phyloP scores from a whole-genome alignment of 2,113 vertebrate genomes.

The Caranx ignobilis region DNA sequence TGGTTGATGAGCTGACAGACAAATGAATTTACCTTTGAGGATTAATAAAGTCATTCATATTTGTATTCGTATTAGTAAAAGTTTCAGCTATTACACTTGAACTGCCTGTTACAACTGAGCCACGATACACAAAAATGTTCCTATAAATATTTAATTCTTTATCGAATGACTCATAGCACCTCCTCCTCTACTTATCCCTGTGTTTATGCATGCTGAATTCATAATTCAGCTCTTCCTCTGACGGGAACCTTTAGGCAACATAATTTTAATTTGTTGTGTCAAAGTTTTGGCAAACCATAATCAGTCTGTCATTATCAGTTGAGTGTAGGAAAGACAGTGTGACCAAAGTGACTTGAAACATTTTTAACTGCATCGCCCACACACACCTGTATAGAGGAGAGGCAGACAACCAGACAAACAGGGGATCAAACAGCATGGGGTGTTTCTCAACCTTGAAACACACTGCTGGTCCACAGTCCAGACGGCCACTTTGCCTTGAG shows the following conservation, averaged over 20 bases:
- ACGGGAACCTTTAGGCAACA: not conserved
- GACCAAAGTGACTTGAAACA: not conserved
- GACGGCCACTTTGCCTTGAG: not conserved
- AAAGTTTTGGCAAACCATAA: conserved; percentile 6
- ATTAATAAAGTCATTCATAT: too few relatives aligned
- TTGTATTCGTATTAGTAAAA: too few relatives aligned
- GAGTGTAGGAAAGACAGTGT: not conserved
- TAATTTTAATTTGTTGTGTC: conserved; percentile 4
- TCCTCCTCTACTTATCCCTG: not conserved
- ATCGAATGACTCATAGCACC: not conserved
- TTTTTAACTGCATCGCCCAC: not conserved
- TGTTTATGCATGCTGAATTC: not conserved
- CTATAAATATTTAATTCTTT: not conserved
- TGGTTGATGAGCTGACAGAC: too few relatives aligned
- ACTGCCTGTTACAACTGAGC: not conserved
- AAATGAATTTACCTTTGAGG: too few relatives aligned
- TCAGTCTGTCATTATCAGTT: conserved; percentile 19
- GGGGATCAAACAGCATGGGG: not conserved
- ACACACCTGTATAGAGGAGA: not conserved
- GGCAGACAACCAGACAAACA: not conserved
- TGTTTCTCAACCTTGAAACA: conserved; percentile 8
- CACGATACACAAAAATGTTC: not conserved
- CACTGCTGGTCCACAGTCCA: not conserved
- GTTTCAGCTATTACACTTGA: not conserved
- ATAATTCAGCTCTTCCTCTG: too few relatives aligned